Conservation (phyloP, 1,140 invertebrate genomes). For the Monomorium pharaonis region DNA sequence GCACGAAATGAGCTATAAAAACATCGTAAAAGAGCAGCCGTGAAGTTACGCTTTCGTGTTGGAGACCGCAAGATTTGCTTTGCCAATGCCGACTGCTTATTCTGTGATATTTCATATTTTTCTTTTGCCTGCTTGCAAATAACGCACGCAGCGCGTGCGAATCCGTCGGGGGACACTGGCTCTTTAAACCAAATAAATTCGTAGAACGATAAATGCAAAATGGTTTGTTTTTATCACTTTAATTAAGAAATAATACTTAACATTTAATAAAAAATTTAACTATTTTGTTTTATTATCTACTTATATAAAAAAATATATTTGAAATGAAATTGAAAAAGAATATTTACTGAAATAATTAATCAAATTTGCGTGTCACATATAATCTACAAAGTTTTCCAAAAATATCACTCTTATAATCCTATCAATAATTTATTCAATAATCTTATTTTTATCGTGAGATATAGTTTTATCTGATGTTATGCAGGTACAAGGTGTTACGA, state of each 20-base stretch:
- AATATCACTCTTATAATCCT: neutral
- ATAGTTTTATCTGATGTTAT: neutral
- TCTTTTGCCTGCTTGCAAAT: constrained; percentile 11
- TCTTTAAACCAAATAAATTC: neutral
- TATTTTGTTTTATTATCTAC: neutral
- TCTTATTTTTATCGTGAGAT: neutral
- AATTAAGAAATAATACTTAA: neutral
- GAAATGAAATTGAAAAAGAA: neutral
- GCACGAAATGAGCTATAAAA: constrained; percentile 67
- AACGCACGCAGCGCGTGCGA: neutral
- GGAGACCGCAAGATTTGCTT: constrained; percentile 14
- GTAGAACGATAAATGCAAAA: neutral
- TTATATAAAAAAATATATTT: too few relatives aligned
- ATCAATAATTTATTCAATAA: constrained; percentile 29
- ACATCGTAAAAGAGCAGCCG: constrained; percentile 63
- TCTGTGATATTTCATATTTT: neutral
- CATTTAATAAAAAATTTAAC: neutral
- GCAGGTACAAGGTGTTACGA: constrained; percentile 11
- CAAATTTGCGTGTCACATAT: neutral
- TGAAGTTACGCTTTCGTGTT: constrained; percentile 50
- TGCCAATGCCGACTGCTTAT: constrained; percentile 12
- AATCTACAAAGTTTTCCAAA: neutral
- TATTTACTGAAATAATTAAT: neutral
- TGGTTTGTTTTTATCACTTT: neutral
- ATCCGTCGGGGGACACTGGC: neutral